Evolutionary conservation across 2,888 invertebrate genomes (phyloP).

Genomic region (Cheilosia grossa): DNA sequence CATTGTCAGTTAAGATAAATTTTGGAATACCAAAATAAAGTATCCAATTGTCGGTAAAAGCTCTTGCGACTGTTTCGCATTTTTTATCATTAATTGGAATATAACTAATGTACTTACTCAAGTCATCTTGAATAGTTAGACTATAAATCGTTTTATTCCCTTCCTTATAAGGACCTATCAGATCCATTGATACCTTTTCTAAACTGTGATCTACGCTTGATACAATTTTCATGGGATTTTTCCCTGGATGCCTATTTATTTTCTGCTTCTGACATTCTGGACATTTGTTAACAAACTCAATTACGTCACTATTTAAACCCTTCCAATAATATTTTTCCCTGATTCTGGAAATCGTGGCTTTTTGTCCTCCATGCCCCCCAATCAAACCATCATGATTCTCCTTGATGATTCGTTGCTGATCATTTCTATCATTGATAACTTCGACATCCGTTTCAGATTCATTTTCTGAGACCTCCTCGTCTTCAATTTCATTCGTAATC

Average conservation of each 20-base stretch:
- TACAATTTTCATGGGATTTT: constrained; percentile 33
- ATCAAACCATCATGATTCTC: background rate
- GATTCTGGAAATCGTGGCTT: constrained; percentile 18
- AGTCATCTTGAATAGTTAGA: constrained; percentile 30
- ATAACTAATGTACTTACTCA: constrained; percentile 22
- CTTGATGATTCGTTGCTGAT: constrained; percentile 26
- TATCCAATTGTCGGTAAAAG: constrained; percentile 21
- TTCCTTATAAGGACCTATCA: constrained; percentile 35
- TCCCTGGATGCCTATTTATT: constrained; percentile 34
- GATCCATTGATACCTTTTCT: constrained; percentile 36
- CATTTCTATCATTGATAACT: background rate
- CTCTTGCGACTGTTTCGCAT: constrained; percentile 19
- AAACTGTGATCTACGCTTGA: constrained; percentile 9
- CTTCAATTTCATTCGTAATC: background rate
- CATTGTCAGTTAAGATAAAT: constrained; percentile 2
- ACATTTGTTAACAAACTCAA: constrained; percentile 5
- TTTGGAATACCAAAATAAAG: constrained; percentile 12
- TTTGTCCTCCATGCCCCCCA: background rate
- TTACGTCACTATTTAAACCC: constrained; percentile 4
- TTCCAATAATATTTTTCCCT: constrained; percentile 16
- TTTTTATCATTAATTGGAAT: constrained; percentile 27
- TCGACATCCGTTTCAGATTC: background rate
- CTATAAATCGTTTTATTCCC: no score
- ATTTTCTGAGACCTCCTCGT: background rate
- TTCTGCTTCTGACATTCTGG: constrained; percentile 7